These are phyloP conservation scores for Allolobophora icterica DNA, from an alignment of 2,888 invertebrate genomes.

Conservation along the genomic window DNA sequence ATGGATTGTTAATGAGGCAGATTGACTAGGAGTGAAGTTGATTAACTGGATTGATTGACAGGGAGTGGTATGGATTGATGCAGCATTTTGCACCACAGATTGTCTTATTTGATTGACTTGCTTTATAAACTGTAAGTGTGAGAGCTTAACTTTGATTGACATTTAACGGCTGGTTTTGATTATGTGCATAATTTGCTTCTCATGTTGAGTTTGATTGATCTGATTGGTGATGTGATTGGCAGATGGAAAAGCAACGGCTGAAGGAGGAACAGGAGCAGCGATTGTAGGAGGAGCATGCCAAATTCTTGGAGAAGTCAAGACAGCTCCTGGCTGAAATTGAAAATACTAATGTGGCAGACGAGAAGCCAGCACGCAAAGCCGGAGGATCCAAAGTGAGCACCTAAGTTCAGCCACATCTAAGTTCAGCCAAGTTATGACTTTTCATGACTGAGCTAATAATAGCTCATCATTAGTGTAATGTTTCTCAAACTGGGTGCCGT, in stretches of 20 bases:
- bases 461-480: too few relatives aligned
- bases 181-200: too few relatives aligned
- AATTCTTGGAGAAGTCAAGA: constrained; percentile 95
- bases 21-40: background rate
- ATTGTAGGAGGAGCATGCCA: constrained; percentile 81
- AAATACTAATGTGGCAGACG: constrained; percentile 76
- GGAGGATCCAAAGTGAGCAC: constrained; percentile 39
- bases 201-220: background rate
- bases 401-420: background rate
- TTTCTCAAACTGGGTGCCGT: too few relatives aligned
- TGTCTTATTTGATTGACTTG: too few relatives aligned
- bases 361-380: constrained; percentile 67
- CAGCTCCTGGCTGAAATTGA: constrained; percentile 79
- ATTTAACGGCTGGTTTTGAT: background rate
- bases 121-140: too few relatives aligned
- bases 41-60: too few relatives aligned
- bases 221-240: constrained; percentile 22
- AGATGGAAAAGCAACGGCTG: constrained; percentile 76
- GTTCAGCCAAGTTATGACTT: background rate
- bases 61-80: too few relatives aligned
- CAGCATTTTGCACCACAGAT: too few relatives aligned
- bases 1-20: background rate
- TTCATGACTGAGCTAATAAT: background rate
- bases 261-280: constrained; percentile 73
- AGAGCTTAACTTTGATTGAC: background rate